phyloP scores from a whole-genome alignment of 2,113 vertebrate genomes.

The Phyllopteryx taeniolatus region DNA sequence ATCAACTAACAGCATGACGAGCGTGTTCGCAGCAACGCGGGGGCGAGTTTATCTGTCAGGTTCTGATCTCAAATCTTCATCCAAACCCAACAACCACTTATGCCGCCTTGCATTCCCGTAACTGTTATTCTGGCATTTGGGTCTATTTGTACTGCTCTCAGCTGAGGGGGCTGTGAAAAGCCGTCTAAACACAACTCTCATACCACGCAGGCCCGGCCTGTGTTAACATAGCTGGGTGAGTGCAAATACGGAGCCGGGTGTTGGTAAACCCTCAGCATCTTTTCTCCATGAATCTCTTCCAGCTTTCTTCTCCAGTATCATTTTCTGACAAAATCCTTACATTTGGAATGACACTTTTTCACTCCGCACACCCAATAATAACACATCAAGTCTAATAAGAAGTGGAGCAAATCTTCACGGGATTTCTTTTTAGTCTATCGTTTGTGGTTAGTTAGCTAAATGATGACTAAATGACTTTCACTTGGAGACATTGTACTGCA shows the following conservation, averaged over 20 bases:
- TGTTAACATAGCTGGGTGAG: conserved; percentile 40
- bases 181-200: conserved; percentile 64
- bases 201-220: conserved; percentile 48
- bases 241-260: conserved; percentile 41
- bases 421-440: background rate
- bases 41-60: conserved; percentile 59
- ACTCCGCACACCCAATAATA: background rate
- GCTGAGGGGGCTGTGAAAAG: conserved; percentile 57
- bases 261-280: conserved; percentile 25
- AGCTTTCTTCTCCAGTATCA: background rate
- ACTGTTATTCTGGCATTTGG: conserved; percentile 72
- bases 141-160: conserved; percentile 70
- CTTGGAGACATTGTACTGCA: background rate
- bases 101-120: conserved; percentile 63
- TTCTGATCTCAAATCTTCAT: conserved; percentile 59
- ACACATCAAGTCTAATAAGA: background rate
- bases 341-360: background rate
- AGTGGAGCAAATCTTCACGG: background rate
- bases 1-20: conserved; percentile 33
- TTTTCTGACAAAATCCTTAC: background rate
- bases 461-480: background rate
- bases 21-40: conserved; percentile 46
- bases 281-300: conserved; percentile 4
- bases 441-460: background rate
- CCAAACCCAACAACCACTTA: conserved; percentile 69